phyloP scores from a whole-genome alignment of 2,797 vertebrate genomes.

The Orestias chungarensis region DNA sequence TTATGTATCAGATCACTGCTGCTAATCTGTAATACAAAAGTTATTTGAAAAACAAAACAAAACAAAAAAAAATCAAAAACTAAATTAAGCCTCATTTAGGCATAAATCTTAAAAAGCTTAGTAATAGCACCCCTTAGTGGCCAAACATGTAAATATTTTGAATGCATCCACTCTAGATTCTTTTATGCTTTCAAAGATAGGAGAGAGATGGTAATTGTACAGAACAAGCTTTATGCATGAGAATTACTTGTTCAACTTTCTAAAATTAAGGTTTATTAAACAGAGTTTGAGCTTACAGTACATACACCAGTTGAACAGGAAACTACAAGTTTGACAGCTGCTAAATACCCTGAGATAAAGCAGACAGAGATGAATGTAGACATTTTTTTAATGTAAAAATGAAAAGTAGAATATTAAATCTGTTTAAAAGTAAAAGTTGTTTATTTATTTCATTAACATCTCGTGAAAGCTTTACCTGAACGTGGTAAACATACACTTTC shows the following conservation, averaged over 20 bases:
- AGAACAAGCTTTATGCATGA: no score
- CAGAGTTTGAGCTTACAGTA: no score
- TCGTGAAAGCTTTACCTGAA: neutral
- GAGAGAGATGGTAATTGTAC: no score
- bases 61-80: no score
- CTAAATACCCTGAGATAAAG: neutral
- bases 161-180: neutral
- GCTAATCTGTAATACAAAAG: slow-evolving; percentile 2
- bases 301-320: no score
- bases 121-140: no score
- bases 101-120: no score
- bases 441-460: neutral
- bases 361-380: neutral
- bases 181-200: neutral
- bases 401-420: neutral
- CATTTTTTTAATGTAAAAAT: neutral
- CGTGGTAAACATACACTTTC: neutral
- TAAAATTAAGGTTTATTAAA: no score
- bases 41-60: neutral
- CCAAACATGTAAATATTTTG: neutral
- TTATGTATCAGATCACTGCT: slow-evolving; percentile 3
- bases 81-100: no score
- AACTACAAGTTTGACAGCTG: no score
- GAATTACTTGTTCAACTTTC: no score
- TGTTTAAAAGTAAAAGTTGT: neutral